These are phyloP conservation scores for Trichonephila inaurata DNA, from an alignment of 1,140 invertebrate genomes.

Conservation along the genomic window DNA sequence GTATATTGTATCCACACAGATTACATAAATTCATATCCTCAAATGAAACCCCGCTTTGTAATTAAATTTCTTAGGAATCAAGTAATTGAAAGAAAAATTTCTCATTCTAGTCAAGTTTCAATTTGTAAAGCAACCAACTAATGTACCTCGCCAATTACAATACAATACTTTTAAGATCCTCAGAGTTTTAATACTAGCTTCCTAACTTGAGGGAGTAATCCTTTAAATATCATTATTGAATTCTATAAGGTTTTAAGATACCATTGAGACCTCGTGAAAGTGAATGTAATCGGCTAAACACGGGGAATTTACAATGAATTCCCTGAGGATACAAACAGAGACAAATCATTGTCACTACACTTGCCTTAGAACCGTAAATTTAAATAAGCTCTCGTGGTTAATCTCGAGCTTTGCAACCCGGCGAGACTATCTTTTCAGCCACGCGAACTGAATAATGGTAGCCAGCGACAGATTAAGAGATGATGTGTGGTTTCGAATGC, in stretches of 20 bases:
- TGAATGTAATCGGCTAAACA: slow-evolving; percentile 32
- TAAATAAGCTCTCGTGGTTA: slow-evolving; percentile 38
- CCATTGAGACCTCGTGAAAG: slow-evolving; percentile 1
- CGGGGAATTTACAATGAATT: neutral
- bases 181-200: neutral
- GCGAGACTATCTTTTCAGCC: neutral
- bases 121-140: neutral
- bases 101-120: no score
- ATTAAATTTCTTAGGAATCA: no score
- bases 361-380: slow-evolving; percentile 14
- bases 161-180: neutral
- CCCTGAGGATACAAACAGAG: neutral
- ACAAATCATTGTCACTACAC: slow-evolving; percentile 42
- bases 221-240: slow-evolving; percentile 32
- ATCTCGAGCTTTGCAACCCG: slow-evolving; percentile 8
- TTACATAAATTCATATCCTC: no score
- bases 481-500: neutral
- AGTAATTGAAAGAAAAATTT: no score
- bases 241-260: slow-evolving; percentile 31
- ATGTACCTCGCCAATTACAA: neutral
- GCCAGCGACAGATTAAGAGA: slow-evolving; percentile 10
- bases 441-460: neutral
- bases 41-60: no score
- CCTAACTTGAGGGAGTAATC: slow-evolving; percentile 17
- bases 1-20: no score